Conservation (phyloP, 2,113 vertebrate genomes). For the Protomyctophum bolini region DNA sequence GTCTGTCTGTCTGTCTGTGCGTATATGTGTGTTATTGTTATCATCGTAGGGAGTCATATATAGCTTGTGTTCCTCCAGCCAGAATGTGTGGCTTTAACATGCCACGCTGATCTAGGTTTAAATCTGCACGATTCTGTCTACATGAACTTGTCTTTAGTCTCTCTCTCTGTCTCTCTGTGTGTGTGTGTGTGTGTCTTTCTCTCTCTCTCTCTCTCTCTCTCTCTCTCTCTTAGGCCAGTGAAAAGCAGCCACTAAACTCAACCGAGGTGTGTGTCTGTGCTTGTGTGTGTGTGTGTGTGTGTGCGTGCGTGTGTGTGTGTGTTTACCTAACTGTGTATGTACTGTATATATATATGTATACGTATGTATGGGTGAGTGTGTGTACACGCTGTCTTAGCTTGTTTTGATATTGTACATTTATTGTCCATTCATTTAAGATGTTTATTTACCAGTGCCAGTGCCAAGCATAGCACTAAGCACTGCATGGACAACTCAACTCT, state of each 20-base stretch:
- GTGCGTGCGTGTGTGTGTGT: background rate
- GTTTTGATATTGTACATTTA: conserved; percentile 2
- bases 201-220: too few relatives aligned
- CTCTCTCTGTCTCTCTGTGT: background rate
- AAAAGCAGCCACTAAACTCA: conserved; percentile 7
- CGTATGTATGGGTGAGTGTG: background rate
- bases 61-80: conserved; percentile 33
- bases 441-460: conserved; percentile 18
- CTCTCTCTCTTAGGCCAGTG: too few relatives aligned
- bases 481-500: background rate
- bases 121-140: conserved; percentile 16
- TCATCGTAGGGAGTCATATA: conserved; percentile 39
- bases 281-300: background rate
- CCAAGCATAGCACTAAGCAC: conserved; percentile 24
- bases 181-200: conserved; percentile 7
- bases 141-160: conserved; percentile 19
- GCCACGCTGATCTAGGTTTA: conserved; percentile 27
- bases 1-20: conserved; percentile 13
- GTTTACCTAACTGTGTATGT: background rate
- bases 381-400: background rate
- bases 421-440: background rate
- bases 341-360: background rate
- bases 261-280: background rate
- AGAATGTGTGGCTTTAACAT: conserved; percentile 29
- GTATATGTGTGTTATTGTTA: conserved; percentile 35